Conservation (phyloP, 2,888 invertebrate genomes). For the Mallateleia sp. region DNA sequence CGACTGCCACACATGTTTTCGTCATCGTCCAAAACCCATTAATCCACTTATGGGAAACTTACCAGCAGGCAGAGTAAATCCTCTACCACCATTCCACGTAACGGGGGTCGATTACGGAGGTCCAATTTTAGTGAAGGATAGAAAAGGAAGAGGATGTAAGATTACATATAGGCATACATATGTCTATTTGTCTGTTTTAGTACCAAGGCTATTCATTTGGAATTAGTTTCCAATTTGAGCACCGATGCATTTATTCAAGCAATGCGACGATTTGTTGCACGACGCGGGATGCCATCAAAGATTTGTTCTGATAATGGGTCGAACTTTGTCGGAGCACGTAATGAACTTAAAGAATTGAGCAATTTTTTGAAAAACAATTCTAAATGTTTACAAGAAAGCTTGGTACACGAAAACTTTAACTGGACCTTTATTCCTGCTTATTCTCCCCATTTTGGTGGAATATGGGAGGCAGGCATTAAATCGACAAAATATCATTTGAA, state of each 20-base stretch:
- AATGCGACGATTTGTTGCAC: slow-evolving; percentile 72
- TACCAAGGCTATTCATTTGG: slow-evolving; percentile 80
- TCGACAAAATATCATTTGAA: slow-evolving; percentile 82
- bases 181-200: slow-evolving; percentile 21
- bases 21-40: slow-evolving; percentile 26
- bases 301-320: slow-evolving; percentile 80
- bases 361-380: slow-evolving; percentile 17
- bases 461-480: slow-evolving; percentile 85
- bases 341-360: slow-evolving; percentile 66
- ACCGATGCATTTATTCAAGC: slow-evolving; percentile 75
- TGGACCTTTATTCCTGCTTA: slow-evolving; percentile 83
- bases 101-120: slow-evolving; percentile 31
- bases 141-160: slow-evolving; percentile 11
- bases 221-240: slow-evolving; percentile 73
- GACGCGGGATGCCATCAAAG: slow-evolving; percentile 70
- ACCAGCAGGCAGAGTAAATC: slow-evolving; percentile 11
- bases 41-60: slow-evolving; percentile 23
- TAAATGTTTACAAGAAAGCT: background rate
- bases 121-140: slow-evolving; percentile 12
- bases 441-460: slow-evolving; percentile 83
- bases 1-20: slow-evolving; percentile 72
- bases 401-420: slow-evolving; percentile 52
- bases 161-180: slow-evolving; percentile 7
- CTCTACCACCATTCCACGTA: background rate
- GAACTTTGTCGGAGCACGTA: slow-evolving; percentile 82